Conservation (phyloP, 2,797 vertebrate species). For the Orientallactaga sibirica region DNA sequence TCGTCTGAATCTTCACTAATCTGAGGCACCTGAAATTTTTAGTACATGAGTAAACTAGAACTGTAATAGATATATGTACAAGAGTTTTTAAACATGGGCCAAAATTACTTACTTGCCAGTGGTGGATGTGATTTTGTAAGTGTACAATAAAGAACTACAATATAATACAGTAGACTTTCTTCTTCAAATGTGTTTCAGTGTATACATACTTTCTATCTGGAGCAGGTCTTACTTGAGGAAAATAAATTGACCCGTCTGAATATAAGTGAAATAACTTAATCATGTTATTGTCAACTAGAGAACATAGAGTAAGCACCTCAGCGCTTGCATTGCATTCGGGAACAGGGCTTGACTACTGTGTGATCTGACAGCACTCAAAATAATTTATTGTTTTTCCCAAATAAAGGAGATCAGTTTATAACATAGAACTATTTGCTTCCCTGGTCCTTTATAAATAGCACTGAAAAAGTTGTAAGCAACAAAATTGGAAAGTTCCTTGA, state of each 20-base stretch:
- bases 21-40: background rate
- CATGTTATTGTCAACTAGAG: slow-evolving; percentile 10
- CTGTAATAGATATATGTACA: background rate
- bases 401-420: slow-evolving; percentile 31
- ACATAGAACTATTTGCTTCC: background rate
- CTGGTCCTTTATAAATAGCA: slow-evolving; percentile 31
- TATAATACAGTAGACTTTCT: background rate
- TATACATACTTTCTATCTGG: slow-evolving; percentile 28
- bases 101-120: slow-evolving; percentile 7
- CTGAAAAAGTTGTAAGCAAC: slow-evolving; percentile 38
- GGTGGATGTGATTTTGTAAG: background rate
- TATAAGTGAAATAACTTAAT: slow-evolving; percentile 36
- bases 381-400: slow-evolving; percentile 31
- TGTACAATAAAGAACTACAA: background rate
- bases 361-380: slow-evolving; percentile 25
- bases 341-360: slow-evolving; percentile 15
- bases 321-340: slow-evolving; percentile 48
- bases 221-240: slow-evolving; percentile 32
- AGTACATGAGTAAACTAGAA: background rate
- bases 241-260: slow-evolving; percentile 18
- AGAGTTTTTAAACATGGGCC: background rate
- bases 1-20: background rate
- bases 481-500: slow-evolving; percentile 31
- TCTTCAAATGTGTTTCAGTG: background rate
- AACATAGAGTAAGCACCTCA: slow-evolving; percentile 37